phyloP scores from a whole-genome alignment of 2,113 vertebrate species.

The Takifugu bimaculatus region DNA sequence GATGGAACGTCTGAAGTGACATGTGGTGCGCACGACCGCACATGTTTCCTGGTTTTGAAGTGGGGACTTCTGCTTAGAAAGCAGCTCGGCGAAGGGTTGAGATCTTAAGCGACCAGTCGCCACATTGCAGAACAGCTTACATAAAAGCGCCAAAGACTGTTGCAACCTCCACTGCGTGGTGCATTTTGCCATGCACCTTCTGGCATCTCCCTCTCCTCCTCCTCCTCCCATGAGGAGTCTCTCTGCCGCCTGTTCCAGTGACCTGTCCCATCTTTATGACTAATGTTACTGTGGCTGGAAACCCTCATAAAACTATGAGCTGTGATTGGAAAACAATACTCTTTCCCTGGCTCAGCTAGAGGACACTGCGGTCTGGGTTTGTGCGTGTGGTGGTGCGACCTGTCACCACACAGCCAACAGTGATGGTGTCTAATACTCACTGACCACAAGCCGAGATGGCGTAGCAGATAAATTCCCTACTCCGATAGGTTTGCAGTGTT shows the following conservation, averaged over 20 bases:
- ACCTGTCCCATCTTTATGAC: constrained; percentile 41
- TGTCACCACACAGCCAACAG: constrained; percentile 13
- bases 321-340: constrained; percentile 56
- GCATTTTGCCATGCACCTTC: constrained; percentile 12
- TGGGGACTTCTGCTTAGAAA: background rate
- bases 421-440: background rate
- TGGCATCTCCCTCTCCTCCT: constrained; percentile 3
- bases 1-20: constrained; percentile 30
- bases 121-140: constrained; percentile 25
- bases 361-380: constrained; percentile 25
- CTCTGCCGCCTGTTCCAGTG: constrained; percentile 22
- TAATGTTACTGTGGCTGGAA: constrained; percentile 45
- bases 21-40: constrained; percentile 32
- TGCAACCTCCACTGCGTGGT: background rate
- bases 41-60: constrained; percentile 36
- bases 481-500: too few relatives aligned
- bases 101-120: constrained; percentile 10
- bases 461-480: too few relatives aligned
- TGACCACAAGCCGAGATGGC: too few relatives aligned
- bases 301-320: constrained; percentile 36
- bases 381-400: constrained; percentile 24
- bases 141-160: background rate
- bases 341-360: constrained; percentile 45
- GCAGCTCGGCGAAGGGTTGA: background rate
- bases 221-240: constrained; percentile 29